Base-by-base conservation (phyloP, 2,113 vertebrate genomes). In the Phyllopteryx taeniolatus region DNA sequence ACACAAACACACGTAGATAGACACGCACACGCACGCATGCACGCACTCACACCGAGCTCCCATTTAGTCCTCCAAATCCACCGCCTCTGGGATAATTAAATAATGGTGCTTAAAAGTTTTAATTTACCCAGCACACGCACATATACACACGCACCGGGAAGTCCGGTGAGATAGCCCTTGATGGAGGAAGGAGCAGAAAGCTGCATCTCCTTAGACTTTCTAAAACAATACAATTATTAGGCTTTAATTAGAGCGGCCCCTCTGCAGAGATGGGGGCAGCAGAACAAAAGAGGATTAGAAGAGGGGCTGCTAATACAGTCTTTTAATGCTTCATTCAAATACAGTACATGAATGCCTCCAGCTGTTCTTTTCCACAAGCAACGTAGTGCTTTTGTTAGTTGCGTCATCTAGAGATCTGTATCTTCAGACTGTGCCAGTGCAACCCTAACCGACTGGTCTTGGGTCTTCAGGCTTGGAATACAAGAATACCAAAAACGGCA, bases 61-160 rank as follows among this genome's bases (percentile, higher is more conserved):
- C 13, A 71, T 67, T 78, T 79, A 85, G 84, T 87, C 82, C 76
- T 72, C 92, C 92, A 95, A 92, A 96, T 94, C 93, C 94, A 93
- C 92, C 93, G 95, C 94, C 95, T 95, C 95, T 95, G 94, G 95
- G 94, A 94, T 98, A 98, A 98, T 98, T 96, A 96, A 98, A 98
- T 98, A 98, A 95, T 93, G 92, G 94, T 94, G 94, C 90, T 96
- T 98, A 95, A 96, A 97, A 96, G 95, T 98, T 98, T 97, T 98
- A 97, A 98, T 98, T 97, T 96, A 94, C 93, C 95, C 86, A 0
- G 73, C 92, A 49, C 71, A 12, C 71, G 51, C 57, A 19, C 35
- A 17, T 42, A 53, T 59, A 67, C 69, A 22, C 57, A 72, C 54
- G 33, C 42, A 67, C 84, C 79, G 82, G 72, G 35, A 69, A 71